Percentiles rank a stretch among this genome's conserved stretches.
Conservation (phyloP, 2,113 vertebrate genomes). For the Ondatra zibethicus region DNA sequence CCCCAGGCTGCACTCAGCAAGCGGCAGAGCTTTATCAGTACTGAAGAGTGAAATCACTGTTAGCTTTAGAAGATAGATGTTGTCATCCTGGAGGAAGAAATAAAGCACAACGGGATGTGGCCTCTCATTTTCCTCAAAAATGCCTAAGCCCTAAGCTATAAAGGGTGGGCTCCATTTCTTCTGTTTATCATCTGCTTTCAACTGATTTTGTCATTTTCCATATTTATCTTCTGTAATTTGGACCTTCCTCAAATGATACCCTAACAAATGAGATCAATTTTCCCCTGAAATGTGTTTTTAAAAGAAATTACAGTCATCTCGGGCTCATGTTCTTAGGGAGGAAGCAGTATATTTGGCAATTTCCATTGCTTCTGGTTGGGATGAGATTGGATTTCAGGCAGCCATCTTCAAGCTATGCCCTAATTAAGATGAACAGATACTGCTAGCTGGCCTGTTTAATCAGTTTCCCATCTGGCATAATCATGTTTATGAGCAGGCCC, state of each 20-base stretch:
- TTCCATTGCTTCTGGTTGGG: conserved; percentile 76
- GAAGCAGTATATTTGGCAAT: conserved; percentile 67
- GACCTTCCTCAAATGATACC: conserved; percentile 63
- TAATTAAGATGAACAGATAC: conserved; percentile 85
- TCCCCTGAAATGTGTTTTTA: conserved; percentile 63
- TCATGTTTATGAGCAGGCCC: conserved; percentile 69
- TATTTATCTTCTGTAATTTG: conserved; percentile 40
- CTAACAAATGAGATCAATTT: conserved; percentile 74
- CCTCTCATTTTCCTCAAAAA: conserved; percentile 16
- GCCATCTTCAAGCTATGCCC: conserved; percentile 69
- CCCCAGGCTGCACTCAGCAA: background rate
- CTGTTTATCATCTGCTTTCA: conserved; percentile 61
- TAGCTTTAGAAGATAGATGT: conserved; percentile 55
- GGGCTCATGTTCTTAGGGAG: conserved; percentile 70
- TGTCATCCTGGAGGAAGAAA: background rate
- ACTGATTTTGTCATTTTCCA: conserved; percentile 74
- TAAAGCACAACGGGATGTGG: background rate
- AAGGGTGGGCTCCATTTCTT: background rate
- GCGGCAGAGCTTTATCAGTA: background rate
- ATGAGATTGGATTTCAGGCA: conserved; percentile 78
- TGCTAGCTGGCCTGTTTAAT: conserved; percentile 81
- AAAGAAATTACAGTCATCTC: conserved; percentile 73
- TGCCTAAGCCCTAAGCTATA: conserved; percentile 3
- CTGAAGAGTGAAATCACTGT: background rate
- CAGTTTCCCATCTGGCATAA: conserved; percentile 81